Evolutionary conservation across 2,888 invertebrate genomes (phyloP).

Genomic region (Marronus borbonicus): DNA sequence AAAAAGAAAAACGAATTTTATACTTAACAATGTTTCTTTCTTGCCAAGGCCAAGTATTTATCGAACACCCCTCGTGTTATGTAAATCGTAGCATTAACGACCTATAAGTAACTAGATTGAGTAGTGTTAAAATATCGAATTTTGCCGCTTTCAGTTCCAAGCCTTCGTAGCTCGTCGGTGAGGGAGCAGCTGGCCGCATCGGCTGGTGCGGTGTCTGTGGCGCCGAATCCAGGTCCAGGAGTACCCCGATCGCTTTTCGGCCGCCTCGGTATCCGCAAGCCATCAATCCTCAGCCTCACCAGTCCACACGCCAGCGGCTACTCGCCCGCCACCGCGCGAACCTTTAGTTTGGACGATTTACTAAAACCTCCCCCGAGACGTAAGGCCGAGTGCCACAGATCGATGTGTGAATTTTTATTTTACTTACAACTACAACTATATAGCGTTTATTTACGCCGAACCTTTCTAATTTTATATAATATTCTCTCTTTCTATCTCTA

Average conservation of each 20-base stretch:
- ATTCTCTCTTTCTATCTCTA: slow-evolving; percentile 48
- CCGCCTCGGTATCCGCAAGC: slow-evolving; percentile 90
- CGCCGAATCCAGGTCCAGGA: slow-evolving; percentile 72
- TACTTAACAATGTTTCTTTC: too few species aligned
- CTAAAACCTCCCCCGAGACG: slow-evolving; percentile 87
- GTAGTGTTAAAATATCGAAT: neutral
- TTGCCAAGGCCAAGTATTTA: too few species aligned
- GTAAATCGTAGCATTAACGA: too few species aligned
- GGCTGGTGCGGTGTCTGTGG: slow-evolving; percentile 69
- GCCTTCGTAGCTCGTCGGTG: slow-evolving; percentile 74
- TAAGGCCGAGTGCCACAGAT: slow-evolving; percentile 73
- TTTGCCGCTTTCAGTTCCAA: slow-evolving; percentile 60
- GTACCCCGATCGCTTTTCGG: slow-evolving; percentile 82
- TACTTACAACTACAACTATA: slow-evolving; percentile 6
- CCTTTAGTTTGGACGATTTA: slow-evolving; percentile 91
- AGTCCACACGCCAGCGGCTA: slow-evolving; percentile 74
- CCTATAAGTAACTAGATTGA: too few species aligned
- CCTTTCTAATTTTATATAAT: slow-evolving; percentile 20
- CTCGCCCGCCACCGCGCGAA: slow-evolving; percentile 79
- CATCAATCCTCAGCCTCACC: slow-evolving; percentile 87
- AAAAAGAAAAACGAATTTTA: too few species aligned
- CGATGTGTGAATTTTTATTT: slow-evolving; percentile 54
- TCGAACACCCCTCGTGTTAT: too few species aligned
- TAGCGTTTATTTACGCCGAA: neutral
- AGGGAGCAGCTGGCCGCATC: slow-evolving; percentile 73